Base-by-base conservation (phyloP, 2,888 invertebrate genomes). In the Chloroclysta siterata region DNA sequence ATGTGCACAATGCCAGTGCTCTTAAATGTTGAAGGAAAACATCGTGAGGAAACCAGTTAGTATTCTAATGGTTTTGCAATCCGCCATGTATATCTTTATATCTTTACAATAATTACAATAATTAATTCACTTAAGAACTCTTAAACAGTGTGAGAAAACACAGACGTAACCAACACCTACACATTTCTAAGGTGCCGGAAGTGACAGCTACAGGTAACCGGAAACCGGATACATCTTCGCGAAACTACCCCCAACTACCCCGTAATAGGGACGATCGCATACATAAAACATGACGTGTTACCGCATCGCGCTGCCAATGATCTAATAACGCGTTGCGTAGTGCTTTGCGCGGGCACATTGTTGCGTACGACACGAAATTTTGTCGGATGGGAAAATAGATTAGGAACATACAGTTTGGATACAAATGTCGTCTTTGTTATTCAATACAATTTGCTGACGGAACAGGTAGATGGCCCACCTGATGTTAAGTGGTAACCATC, bases 241-340 rank as follows among this genome's bases (percentile, higher is more conserved):
- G 46, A 77, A 79, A 76, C 77, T 72, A 68, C 53, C 63, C 55
- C 58, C 55, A 33, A 64, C 67, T 68, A 66, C 60, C 57, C 60
- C 50, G 60, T 69, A 62, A 69, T 61, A 63, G 65, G 65, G 71
- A 64, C 58, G 61, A 59, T 66, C 75, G 78, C 82, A 88, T 90
- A 87, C 87, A 90, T 89, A 89, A 89, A 88, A 89, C 87, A 89
- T 89, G 79, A 73, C 73, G 79, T 81, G 83, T 87, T 84, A 82
- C 87, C 85, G 85, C 87, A 81, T 80, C 83, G 81, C 82, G 79
- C 76, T 72, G 68, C 76, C 85, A 84, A 87, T 88, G 89, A 90
- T 90, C 90, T 88, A 90, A 90, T 89, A 89, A 89, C 82, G 81
- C 72, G 76, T 77, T 86, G 87, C 83, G 85, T 87, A 82, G 83